phyloP scores from a whole-genome alignment of 2,888 invertebrate species.

The Polietes domitor region DNA sequence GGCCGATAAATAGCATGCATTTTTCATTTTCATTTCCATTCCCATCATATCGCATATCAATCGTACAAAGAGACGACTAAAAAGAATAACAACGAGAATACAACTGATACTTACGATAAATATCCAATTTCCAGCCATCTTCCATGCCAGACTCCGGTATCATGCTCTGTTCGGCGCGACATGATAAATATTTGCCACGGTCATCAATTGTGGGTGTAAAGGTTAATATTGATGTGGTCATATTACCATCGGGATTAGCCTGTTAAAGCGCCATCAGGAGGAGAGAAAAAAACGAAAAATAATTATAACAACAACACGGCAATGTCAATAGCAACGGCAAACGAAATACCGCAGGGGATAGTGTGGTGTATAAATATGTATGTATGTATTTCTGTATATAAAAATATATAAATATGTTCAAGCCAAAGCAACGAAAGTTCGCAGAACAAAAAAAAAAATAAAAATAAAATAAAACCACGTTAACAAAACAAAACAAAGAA shows the following conservation, averaged over 20 bases:
- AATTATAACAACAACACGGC: slow-evolving; percentile 29
- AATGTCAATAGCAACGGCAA: slow-evolving; percentile 2
- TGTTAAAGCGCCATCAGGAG: slow-evolving; percentile 62
- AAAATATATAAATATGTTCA: not conserved
- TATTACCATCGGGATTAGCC: slow-evolving; percentile 85
- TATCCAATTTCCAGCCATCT: slow-evolving; percentile 90
- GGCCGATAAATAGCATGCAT: not conserved
- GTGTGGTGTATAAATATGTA: slow-evolving; percentile 8
- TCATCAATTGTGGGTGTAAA: slow-evolving; percentile 91
- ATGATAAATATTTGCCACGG: slow-evolving; percentile 88
- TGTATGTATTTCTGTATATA: too few species aligned
- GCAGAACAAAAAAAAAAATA: not conserved
- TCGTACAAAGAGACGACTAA: not conserved
- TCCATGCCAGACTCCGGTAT: slow-evolving; percentile 89
- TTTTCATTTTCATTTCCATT: slow-evolving; percentile 13
- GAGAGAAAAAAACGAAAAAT: slow-evolving; percentile 22
- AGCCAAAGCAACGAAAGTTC: not conserved
- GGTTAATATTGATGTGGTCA: slow-evolving; percentile 88
- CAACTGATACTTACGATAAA: slow-evolving; percentile 88
- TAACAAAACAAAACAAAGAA: not conserved
- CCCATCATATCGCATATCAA: not conserved
- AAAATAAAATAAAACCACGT: not conserved
- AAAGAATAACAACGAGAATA: slow-evolving; percentile 3
- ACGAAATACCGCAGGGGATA: slow-evolving; percentile 4
- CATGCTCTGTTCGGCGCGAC: slow-evolving; percentile 89